Conservation (phyloP, 2,888 invertebrate species). For the Acleris emargana region DNA sequence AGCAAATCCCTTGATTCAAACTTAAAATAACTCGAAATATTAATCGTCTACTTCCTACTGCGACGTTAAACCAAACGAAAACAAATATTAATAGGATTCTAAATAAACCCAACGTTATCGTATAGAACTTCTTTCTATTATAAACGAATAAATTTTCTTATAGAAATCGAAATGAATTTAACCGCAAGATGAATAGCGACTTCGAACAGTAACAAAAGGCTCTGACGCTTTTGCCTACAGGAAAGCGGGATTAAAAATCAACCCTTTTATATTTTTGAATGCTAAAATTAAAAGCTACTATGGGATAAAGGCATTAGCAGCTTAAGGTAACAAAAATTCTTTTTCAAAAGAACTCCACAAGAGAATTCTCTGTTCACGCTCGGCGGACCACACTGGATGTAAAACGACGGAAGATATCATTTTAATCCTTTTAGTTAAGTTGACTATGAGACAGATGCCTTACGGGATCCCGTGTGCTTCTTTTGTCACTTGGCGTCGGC, state of each 20-base stretch:
- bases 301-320: constrained; percentile 81
- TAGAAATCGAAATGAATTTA: constrained; percentile 59
- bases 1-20: constrained; percentile 12
- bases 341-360: constrained; percentile 76
- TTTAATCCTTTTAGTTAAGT: constrained; percentile 84
- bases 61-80: constrained; percentile 36
- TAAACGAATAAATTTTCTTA: constrained; percentile 47
- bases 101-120: constrained; percentile 37
- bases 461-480: constrained; percentile 69
- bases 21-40: constrained; percentile 24
- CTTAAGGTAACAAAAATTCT: constrained; percentile 78
- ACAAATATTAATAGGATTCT: constrained; percentile 49
- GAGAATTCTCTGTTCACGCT: constrained; percentile 77
- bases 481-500: constrained; percentile 66
- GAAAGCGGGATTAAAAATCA: constrained; percentile 75
- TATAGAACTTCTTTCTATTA: constrained; percentile 46
- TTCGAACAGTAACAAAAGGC: constrained; percentile 61
- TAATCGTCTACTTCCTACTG: constrained; percentile 30
- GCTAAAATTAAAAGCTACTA: constrained; percentile 79
- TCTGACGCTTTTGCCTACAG: constrained; percentile 64
- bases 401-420: constrained; percentile 81
- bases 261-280: constrained; percentile 72
- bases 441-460: constrained; percentile 81
- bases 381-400: constrained; percentile 79
- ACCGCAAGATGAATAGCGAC: constrained; percentile 63